These are phyloP conservation scores for Liposcelis brunnea DNA, from an alignment of 2,888 invertebrate genomes.

Conservation along the genomic window DNA sequence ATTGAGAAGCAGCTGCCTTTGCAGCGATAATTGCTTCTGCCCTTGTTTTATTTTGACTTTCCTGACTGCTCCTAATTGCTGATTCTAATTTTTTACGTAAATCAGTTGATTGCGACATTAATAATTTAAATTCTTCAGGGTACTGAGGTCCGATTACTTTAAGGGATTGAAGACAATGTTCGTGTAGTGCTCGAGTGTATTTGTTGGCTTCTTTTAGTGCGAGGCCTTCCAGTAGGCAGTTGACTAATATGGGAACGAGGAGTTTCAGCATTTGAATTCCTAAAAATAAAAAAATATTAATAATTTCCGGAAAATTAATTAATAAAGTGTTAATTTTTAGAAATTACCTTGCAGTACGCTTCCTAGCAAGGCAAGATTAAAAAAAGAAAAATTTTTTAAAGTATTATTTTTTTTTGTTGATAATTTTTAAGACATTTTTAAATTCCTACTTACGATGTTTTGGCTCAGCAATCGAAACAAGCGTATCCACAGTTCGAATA, in stretches of 20 bases:
- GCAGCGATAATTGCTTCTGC: conserved; percentile 28
- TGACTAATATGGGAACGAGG: conserved; percentile 78
- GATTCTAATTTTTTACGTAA: conserved; percentile 67
- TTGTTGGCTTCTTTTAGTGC: conserved; percentile 41
- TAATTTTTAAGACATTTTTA: no score
- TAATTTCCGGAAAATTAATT: no score
- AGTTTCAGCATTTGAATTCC: conserved; percentile 80
- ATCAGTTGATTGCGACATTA: conserved; percentile 71
- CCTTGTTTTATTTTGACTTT: conserved; percentile 34
- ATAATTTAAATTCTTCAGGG: conserved; percentile 80
- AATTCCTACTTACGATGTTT: conserved; percentile 48
- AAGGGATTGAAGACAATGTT: conserved; percentile 75
- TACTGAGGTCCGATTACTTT: conserved; percentile 85
- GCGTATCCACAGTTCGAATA: conserved; percentile 52
- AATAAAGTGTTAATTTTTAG: no score
- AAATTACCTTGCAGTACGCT: conserved; percentile 40
- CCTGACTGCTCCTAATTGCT: conserved; percentile 58
- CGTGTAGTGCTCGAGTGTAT: conserved; percentile 58
- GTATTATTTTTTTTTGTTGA: neutral
- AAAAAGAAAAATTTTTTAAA: conserved; percentile 10
- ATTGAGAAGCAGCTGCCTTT: conserved; percentile 22
- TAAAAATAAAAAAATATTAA: no score
- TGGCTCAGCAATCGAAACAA: conserved; percentile 55
- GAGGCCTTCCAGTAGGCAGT: conserved; percentile 55
- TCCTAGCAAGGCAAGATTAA: conserved; percentile 25